Conservation (phyloP, 2,888 invertebrate genomes). For the Cheilosia urbana region DNA sequence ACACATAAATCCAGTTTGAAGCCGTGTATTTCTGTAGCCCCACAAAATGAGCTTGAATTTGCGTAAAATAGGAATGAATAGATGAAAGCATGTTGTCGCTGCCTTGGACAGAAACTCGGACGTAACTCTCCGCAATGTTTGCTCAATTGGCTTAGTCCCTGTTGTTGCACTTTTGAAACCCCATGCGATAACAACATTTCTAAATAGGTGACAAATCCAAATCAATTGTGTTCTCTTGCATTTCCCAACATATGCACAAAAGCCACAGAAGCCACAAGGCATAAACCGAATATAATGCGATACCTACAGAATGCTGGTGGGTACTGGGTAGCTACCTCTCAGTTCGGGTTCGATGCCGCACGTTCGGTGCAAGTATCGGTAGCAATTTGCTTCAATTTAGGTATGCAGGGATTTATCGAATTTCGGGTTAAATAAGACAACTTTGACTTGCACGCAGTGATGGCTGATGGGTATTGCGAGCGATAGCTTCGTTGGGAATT, state of each 20-base stretch:
- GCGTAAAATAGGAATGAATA: too few relatives aligned
- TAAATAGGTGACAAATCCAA: constrained; percentile 1
- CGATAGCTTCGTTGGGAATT: not conserved
- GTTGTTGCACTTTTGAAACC: not conserved
- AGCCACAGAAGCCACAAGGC: not conserved
- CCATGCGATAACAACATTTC: not conserved
- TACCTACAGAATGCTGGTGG: not conserved
- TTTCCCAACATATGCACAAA: not conserved
- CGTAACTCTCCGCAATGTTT: too few relatives aligned
- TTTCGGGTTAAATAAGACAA: constrained; percentile 1
- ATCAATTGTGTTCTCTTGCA: constrained; percentile 3
- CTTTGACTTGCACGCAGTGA: not conserved
- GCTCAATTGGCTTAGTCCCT: not conserved
- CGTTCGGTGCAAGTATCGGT: not conserved
- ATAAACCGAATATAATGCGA: not conserved
- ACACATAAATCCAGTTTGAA: too few relatives aligned
- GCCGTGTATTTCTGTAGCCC: too few relatives aligned
- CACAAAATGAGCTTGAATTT: too few relatives aligned
- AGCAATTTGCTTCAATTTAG: not conserved
- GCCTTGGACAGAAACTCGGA: too few relatives aligned
- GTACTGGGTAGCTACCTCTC: too few relatives aligned
- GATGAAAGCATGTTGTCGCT: too few relatives aligned
- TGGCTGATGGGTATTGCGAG: not conserved
- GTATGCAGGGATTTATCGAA: not conserved
- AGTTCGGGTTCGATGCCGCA: not conserved